Percentiles rank a stretch among this genome's conserved stretches.
These are phyloP conservation scores for Centrocercus urophasianus DNA, from an alignment of 2,113 vertebrate genomes.

Conservation along the genomic window DNA sequence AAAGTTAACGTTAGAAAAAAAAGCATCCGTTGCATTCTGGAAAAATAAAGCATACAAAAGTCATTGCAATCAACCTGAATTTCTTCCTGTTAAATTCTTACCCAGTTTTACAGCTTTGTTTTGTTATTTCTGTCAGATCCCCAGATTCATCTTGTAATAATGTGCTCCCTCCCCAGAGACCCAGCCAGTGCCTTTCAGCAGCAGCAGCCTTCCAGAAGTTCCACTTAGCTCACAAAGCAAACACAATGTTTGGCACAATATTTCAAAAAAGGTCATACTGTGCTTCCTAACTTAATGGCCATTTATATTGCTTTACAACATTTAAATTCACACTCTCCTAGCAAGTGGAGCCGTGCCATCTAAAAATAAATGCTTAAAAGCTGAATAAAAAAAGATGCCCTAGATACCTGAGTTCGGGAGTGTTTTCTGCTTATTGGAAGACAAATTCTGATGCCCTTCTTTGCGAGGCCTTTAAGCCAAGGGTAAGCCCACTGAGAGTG, in stretches of 20 bases:
- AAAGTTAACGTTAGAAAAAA: not conserved
- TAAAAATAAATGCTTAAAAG: conserved; percentile 67
- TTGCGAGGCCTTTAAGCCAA: not conserved
- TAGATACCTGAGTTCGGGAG: conserved; percentile 37
- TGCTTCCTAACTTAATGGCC: conserved; percentile 61
- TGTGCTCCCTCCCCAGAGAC: conserved; percentile 37
- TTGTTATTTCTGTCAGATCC: conserved; percentile 56
- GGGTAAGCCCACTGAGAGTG: not conserved
- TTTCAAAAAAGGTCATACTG: conserved; percentile 62
- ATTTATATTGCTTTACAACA: conserved; percentile 66
- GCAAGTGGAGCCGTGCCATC: conserved; percentile 35
- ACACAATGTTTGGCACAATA: conserved; percentile 55
- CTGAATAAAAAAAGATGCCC: conserved; percentile 3
- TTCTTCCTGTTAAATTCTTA: conserved; percentile 37
- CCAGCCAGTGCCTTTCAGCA: conserved; percentile 39
- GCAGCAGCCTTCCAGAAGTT: conserved; percentile 56
- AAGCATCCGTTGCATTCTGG: not conserved
- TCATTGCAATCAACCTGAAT: conserved; percentile 15
- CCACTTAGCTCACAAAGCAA: conserved; percentile 62
- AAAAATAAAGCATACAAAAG: not conserved
- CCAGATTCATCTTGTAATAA: conserved; percentile 49
- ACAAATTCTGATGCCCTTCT: not conserved
- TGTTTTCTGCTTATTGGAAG: conserved; percentile 35
- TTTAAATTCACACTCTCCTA: conserved; percentile 56
- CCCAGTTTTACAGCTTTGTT: conserved; percentile 34